Evolutionary conservation across 2,888 invertebrate genomes (phyloP), one percentile per base, ranked within the genome.

Genomic region (Coenonympha arcania): DNA sequence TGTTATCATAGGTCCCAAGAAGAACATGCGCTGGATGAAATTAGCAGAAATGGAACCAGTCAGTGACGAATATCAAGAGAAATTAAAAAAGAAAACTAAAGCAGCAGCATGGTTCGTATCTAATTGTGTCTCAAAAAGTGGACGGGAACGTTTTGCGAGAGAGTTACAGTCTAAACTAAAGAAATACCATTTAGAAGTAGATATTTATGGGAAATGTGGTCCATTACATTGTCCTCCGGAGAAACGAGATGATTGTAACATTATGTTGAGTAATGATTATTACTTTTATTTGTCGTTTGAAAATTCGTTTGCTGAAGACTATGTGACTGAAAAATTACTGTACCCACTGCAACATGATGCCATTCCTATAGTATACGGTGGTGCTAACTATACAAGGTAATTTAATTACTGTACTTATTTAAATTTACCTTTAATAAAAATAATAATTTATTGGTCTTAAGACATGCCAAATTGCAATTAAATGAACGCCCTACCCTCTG

Each of bases 331-430:
- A 51, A 78, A 78, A 52, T 44, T 77, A 26, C 42, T 78, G 44
- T 62, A 54, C 55, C 71, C 78, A 4, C 60, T 74, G 51, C 64
- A 73, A 43, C 62, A 82, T 70, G 84, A 89, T 62, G 84, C 90
- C 6, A 74, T 92, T n/a, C 92, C 92, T 0, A 88, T 92, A 30
- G 91, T 91, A n/a, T 90, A 88, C 76, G 91, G 92, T 11, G 89
- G 88, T 26, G 89, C 88, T 37, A 66, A 77, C 52, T 76, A 77
- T 56, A 57, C 69, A 11, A 65, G 73, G 76, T 74, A 60, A 57
- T 55, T 54, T n/a, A n/a, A n/a, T n/a, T 22, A 2, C 8, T 24
- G 16, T 33, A 11, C 9, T 33, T 2, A 13, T 33, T 16, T 4
- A 5, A 34, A 6, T 34, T n/a, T n/a, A n/a, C n/a, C n/a, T n/a